Evolutionary conservation across 1,140 invertebrate genomes (phyloP).

Genomic region (Zaprionus lachaisei): DNA sequence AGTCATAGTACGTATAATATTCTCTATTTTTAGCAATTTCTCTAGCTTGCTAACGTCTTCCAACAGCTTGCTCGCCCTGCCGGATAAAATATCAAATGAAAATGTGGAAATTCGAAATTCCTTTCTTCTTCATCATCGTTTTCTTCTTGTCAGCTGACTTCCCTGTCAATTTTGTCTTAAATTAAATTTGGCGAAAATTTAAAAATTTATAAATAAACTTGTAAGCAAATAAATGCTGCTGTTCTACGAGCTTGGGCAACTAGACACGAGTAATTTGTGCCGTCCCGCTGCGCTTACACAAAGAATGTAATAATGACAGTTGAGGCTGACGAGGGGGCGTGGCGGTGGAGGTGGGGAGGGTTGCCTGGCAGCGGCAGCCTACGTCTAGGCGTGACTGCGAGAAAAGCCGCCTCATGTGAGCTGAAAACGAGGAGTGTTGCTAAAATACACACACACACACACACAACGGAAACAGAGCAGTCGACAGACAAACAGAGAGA

Average conservation of each 20-base stretch:
- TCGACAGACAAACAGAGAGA: conserved; percentile 27
- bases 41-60: neutral
- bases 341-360: neutral
- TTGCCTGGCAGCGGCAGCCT: conserved; percentile 13
- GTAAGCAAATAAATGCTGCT: conserved; percentile 58
- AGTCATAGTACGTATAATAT: neutral
- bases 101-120: neutral
- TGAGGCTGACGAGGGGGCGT: neutral
- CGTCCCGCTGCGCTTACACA: conserved; percentile 53
- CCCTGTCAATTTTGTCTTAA: neutral
- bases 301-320: conserved; percentile 75
- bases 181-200: neutral
- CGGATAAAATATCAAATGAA: neutral
- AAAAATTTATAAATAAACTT: conserved; percentile 54
- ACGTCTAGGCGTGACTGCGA: neutral
- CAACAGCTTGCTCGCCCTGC: neutral
- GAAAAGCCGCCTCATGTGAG: conserved; percentile 4
- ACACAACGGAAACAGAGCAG: conserved; percentile 35
- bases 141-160: neutral
- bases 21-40: neutral
- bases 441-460: conserved; percentile 35
- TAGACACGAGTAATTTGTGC: conserved; percentile 65
- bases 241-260: neutral
- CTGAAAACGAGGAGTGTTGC: neutral
- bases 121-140: neutral